phyloP scores from a whole-genome alignment of 2,888 invertebrate genomes.

The Brachylomia viminalis region DNA sequence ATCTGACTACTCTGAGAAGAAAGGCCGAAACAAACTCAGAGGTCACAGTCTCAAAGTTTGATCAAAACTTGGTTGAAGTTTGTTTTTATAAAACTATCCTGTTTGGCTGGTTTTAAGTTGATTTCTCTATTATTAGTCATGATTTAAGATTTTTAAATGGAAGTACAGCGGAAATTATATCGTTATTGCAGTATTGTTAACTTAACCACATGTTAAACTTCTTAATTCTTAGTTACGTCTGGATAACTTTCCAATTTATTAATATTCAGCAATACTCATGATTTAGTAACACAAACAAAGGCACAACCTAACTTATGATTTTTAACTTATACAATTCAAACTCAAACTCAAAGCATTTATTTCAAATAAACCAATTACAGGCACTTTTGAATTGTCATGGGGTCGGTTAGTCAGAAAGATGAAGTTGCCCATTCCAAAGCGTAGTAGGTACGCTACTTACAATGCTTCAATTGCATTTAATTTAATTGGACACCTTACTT shows the following conservation, averaged over 20 bases:
- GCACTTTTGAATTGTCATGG: too few species aligned
- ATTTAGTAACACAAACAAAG: background rate
- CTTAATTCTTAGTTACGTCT: background rate
- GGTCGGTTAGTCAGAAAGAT: too few species aligned
- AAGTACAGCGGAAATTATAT: background rate
- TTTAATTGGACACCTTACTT: background rate
- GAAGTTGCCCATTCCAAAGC: too few species aligned
- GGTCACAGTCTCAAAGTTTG: too few species aligned
- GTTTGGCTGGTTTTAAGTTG: conserved; percentile 42
- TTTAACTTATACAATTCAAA: background rate
- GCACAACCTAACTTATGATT: background rate
- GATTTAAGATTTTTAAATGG: conserved; percentile 5
- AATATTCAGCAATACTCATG: background rate
- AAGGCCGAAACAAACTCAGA: too few species aligned
- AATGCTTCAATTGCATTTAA: background rate
- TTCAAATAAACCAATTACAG: too few species aligned
- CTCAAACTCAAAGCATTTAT: too few species aligned
- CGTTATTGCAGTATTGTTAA: conserved; percentile 3
- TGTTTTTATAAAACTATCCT: conserved; percentile 14
- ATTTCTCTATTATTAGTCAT: conserved; percentile 48
- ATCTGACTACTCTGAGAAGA: too few species aligned
- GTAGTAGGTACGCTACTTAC: too few species aligned
- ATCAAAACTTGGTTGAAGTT: background rate
- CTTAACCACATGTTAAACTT: background rate
- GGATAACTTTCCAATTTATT: conserved; percentile 21